Conservation (phyloP, 2,888 invertebrate species). For the Andrena hattorfiana region DNA sequence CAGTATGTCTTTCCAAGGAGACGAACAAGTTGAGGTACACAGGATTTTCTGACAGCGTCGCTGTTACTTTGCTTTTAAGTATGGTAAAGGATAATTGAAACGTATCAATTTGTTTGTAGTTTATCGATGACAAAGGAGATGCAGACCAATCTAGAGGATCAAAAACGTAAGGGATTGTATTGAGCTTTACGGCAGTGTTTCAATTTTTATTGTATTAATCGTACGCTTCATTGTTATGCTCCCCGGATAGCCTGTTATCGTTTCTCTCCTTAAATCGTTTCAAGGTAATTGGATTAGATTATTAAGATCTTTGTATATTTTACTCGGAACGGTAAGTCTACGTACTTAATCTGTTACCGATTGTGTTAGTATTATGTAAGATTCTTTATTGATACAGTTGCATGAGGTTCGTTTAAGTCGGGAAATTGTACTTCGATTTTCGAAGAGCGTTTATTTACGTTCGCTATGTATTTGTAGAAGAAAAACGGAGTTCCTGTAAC, state of each 20-base stretch:
- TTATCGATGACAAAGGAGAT: conserved; percentile 69
- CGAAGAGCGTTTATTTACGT: conserved; percentile 10
- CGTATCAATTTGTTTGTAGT: conserved; percentile 49
- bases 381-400: conserved; percentile 8
- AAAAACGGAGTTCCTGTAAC: conserved; percentile 77
- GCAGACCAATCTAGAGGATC: conserved; percentile 70
- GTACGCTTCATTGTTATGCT: conserved; percentile 71
- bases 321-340: conserved; percentile 23
- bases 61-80: neutral
- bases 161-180: conserved; percentile 71
- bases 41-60: neutral
- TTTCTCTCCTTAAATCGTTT: conserved; percentile 80
- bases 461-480: conserved; percentile 69
- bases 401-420: neutral
- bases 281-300: conserved; percentile 73
- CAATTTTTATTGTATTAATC: conserved; percentile 59
- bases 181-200: conserved; percentile 38
- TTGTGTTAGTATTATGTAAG: neutral
- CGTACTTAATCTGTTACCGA: neutral
- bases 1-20: conserved; percentile 77
- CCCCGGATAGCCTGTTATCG: conserved; percentile 80
- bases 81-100: neutral
- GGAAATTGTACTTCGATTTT: neutral
- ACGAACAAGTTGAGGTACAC: conserved; percentile 80
- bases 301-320: conserved; percentile 27